Percentiles rank a stretch among this genome's conserved stretches.
These are phyloP conservation scores for Colinus virginianus DNA, from an alignment of 2,113 vertebrate species.

Conservation along the genomic window DNA sequence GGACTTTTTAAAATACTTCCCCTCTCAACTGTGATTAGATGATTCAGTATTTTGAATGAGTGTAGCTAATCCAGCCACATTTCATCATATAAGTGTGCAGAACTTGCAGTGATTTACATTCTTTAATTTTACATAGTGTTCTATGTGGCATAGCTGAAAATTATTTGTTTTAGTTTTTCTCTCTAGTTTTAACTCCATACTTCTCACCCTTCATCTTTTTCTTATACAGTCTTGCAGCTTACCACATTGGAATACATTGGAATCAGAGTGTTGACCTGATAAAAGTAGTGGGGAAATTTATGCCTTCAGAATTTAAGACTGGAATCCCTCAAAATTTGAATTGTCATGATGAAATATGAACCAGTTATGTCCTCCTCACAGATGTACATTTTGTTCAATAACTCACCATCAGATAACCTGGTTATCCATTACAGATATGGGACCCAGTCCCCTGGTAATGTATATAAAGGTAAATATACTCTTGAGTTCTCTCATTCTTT, in stretches of 20 bases:
- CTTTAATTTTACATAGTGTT: not conserved
- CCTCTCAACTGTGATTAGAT: slow-evolving; percentile 30
- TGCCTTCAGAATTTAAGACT: not conserved
- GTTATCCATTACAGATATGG: not conserved
- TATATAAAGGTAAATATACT: slow-evolving; percentile 11
- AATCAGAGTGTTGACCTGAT: not conserved
- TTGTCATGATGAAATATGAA: not conserved
- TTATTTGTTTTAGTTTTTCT: not conserved
- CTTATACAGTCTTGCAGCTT: not conserved
- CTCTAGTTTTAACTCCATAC: not conserved
- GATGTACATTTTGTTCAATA: not conserved
- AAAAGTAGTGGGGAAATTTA: not conserved
- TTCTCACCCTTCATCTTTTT: not conserved
- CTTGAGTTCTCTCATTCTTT: not conserved
- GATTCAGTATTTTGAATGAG: slow-evolving; percentile 36
- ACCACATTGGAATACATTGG: no score
- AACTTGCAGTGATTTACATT: not conserved
- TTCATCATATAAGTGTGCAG: not conserved
- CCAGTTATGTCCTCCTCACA: not conserved
- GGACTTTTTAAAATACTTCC: not conserved
- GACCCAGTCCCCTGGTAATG: not conserved
- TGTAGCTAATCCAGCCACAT: not conserved
- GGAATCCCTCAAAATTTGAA: not conserved
- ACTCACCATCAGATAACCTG: not conserved
- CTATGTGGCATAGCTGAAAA: not conserved